Base-by-base conservation (phyloP, 2,113 vertebrate genomes). In the Dolichotis patagonum region DNA sequence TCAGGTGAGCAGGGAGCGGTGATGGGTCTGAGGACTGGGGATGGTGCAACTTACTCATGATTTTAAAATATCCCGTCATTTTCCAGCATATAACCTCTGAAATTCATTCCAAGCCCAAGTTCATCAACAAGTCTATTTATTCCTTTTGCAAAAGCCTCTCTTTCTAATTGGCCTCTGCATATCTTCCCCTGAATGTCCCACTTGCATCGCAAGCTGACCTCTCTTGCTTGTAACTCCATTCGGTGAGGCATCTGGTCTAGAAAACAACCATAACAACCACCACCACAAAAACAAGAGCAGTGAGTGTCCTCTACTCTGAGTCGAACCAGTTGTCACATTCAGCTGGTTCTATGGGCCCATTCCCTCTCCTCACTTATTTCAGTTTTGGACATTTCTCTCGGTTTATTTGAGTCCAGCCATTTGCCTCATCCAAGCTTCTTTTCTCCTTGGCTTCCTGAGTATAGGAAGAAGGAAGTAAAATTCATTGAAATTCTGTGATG, bases 401-500 rank as follows among this genome's bases (percentile, higher is more conserved):
- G 69, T 85, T 90, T 90, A 58, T 52, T 65, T 81, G 81, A 95
- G 71, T 92, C 58, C 58, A 97, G 54, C n/a, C 82, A 49, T 93
- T 97, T 96, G 80, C 92, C 87, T 92, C 78, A 95, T 90, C 86
- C 85, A 97, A 96, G n/a, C 58, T 75, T 63, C 22, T 93, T 97
- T 46, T 92, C 90, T 95, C 73, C 22, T 86, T 98, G 63, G 63
- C 95, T 96, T 95, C 81, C 82, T 67, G 20, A 92, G 22, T 90
- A 41, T 26, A 75, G 65, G 91, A 96, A 96, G 80, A 93, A 94
- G 90, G 71, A 97, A 85, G 77, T 94, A 82, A 96, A 94, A 96
- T 97, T 65, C 91, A 95, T 91, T 92, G 91, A 96, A 96, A 96
- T 97, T 90, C 92, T 96, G 86, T 95, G 95, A 87, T 97, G 82